Base-by-base conservation (phyloP, 2,797 vertebrate species). In the Serranus cabrilla region DNA sequence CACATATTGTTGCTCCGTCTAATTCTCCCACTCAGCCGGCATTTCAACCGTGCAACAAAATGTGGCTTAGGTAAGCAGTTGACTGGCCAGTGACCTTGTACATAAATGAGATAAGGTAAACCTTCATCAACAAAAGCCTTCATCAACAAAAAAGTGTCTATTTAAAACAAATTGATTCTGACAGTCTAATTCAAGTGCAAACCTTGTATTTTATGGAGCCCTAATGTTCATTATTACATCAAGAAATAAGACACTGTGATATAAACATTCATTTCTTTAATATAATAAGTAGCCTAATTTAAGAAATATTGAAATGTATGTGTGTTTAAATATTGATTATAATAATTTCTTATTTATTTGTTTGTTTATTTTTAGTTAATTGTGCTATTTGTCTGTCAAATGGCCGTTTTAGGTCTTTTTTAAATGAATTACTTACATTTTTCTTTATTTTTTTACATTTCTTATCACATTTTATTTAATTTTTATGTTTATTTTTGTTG, bases 51-150 rank as follows among this genome's bases (percentile, higher is more conserved):
- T 71, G 69, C 23, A 56, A 40, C 63, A 40, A 27, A 80, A 47
- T 40, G 62, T 60, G 61, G 40, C 76, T 43, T 60, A 69, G 74
- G 55, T 83, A 63, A 83, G 65, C 85, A 77, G 51, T 23, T 69
- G 82, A 85, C 78, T 76, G 75, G 42, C 58, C 68, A 66, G 25
- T 76, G 81, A 80, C 74, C 65, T 78, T 71, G 40, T 13, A 14
- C 17, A 18, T 75, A 20, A 66, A 51, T 39, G 12, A 64, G 21
- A 72, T n/a, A 42, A 58, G 62, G 68, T 69, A 56, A 64, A 71
- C 55, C 42, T 47, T 80, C 20, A 80, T 75, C 59, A 60, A 63
- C 37, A 60, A 37, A 59, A 58, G 49, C 17, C 59, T 73, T 77
- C 43, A 65, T 46, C 0, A 37, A 52, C 14, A 51, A 45, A 46